A percentile compares a stretch with the other conserved stretches of the same genome.
phyloP scores from a whole-genome alignment of 1,140 invertebrate species.

The Panagrolaimus sp. region DNA sequence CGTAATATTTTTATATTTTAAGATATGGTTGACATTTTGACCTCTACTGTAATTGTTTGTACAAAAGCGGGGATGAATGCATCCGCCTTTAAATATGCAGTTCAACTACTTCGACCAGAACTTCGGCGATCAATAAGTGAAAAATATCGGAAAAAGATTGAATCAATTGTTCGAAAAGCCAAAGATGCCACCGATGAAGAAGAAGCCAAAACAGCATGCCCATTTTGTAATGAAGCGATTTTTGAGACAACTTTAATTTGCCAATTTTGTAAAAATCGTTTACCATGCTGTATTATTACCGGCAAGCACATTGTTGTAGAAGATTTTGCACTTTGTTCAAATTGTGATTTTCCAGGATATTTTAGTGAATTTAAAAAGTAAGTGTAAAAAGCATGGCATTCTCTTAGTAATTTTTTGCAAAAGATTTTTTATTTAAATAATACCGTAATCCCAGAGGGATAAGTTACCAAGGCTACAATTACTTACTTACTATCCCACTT shows the following conservation, averaged over 20 bases:
- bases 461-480: no score
- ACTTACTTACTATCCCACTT: no score
- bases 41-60: slow-evolving; percentile 93
- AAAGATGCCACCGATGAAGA: slow-evolving; percentile 63
- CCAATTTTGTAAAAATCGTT: slow-evolving; percentile 75
- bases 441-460: no score
- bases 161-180: slow-evolving; percentile 71
- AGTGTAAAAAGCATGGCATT: not conserved
- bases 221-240: slow-evolving; percentile 72
- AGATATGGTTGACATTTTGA: slow-evolving; percentile 93
- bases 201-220: slow-evolving; percentile 69
- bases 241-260: slow-evolving; percentile 74
- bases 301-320: slow-evolving; percentile 83
- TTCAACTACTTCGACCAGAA: slow-evolving; percentile 83
- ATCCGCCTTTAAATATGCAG: slow-evolving; percentile 81
- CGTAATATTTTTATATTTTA: slow-evolving; percentile 41
- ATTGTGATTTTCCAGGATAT: slow-evolving; percentile 79
- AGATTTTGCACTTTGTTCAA: slow-evolving; percentile 81
- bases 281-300: slow-evolving; percentile 89
- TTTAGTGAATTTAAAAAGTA: slow-evolving; percentile 38
- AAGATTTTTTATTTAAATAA: no score
- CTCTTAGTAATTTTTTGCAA: no score
- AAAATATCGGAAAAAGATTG: slow-evolving; percentile 91
- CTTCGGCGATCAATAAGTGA: slow-evolving; percentile 76
- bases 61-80: slow-evolving; percentile 80